These are phyloP conservation scores for Pinna nobilis DNA, from an alignment of 1,140 invertebrate species.

Conservation along the genomic window DNA sequence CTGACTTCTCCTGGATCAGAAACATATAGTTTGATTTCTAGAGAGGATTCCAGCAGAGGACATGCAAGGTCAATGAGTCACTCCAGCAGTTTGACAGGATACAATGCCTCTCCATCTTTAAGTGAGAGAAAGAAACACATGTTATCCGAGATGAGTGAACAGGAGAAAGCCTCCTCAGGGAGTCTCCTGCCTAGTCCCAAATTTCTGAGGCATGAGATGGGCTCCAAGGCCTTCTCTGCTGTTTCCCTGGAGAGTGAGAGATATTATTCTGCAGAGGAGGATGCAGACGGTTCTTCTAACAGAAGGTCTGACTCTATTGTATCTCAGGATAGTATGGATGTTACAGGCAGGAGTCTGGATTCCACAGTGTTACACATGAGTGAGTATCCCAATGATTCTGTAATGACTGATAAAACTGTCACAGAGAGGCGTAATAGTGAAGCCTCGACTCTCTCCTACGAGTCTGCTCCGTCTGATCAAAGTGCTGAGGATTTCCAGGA, in stretches of 20 bases:
- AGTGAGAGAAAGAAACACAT: background rate
- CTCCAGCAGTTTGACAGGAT: background rate
- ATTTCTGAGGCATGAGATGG: conserved; percentile 41
- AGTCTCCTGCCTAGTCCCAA: conserved; percentile 48
- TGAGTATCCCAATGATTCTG: background rate
- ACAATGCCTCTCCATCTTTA: background rate
- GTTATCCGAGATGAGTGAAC: conserved; percentile 2
- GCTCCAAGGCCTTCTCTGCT: conserved; percentile 40
- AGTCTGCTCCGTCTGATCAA: conserved; percentile 85
- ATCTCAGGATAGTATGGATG: background rate
- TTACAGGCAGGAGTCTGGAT: conserved; percentile 14
- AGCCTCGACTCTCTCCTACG: conserved; percentile 82
- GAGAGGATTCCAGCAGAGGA: conserved; percentile 24
- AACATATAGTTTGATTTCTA: conserved; percentile 12
- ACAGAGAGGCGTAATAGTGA: conserved; percentile 38
- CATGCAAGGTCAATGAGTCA: background rate
- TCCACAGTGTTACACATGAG: conserved; percentile 17
- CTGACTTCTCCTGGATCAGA: conserved; percentile 22
- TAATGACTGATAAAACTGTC: conserved; percentile 10
- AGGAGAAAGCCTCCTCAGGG: conserved; percentile 14
- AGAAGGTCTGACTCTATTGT: conserved; percentile 4
- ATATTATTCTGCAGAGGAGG: conserved; percentile 67
- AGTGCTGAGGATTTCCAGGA: conserved; percentile 17
- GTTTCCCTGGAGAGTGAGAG: conserved; percentile 63
- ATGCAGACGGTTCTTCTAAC: conserved; percentile 19